Evolutionary conservation across 2,797 vertebrate genomes (phyloP), one percentile per base, ranked within the genome.

Genomic region (Zenarchopterus dispar): DNA sequence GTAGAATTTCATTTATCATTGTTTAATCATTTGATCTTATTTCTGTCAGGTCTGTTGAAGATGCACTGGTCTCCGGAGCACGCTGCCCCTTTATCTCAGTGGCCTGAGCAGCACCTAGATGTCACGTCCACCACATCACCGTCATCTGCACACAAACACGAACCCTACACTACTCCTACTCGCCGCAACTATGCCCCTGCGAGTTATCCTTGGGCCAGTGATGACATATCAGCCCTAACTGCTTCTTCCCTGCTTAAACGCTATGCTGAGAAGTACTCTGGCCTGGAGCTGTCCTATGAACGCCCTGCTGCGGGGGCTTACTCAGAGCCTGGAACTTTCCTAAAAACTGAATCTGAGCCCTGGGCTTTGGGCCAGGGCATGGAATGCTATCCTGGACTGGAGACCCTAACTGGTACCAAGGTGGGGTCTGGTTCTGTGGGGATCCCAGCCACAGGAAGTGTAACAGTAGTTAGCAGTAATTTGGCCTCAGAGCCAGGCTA

Each of bases 1-100:
- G 42, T 8, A 51, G 7, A n/a, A 19, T 26, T 8, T 43, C 5
- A 39, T 15, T 39, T 39, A 8, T 15, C 13, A 15, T 15, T 31
- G 8, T 10, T n/a, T 56, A 23, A 31, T 36, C 41, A 13, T 21
- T 53, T 67, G 9, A 21, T 63, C 2, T 76, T 51, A 4, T 78
- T 45, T 52, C 56, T 28, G 19, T 0, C 82, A 98, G 97, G 91
- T 94, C 93, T 96, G 89, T 95, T 85, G 93, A 99, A 97, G 94
- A 99, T 99, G 97, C 97, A 98, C 95, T 99, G 97, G 97, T 97
- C 96, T 95, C 96, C 96, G 87, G 96, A 98, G 91, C 96, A 98
- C 93, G 91, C 92, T 83, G 95, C 96, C 93, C 93, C 96, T 84
- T 92, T 97, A 82, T 94, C 94, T 93, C 96, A 97, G 94, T 98